Conservation (phyloP, 2,888 invertebrate species). For the Euplexia lucipara region DNA sequence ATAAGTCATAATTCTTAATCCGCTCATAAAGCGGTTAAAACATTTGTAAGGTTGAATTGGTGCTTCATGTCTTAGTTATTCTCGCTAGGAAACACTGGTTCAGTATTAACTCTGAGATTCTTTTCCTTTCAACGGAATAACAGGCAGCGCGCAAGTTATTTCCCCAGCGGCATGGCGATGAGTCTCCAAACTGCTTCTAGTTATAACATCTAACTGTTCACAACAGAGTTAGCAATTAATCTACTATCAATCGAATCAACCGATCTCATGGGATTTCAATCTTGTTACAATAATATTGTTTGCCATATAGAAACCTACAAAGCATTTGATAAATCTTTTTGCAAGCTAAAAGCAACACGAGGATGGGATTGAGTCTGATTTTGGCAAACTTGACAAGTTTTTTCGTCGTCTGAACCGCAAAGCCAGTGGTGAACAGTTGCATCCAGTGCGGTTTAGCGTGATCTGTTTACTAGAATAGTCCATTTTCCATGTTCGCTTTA, state of each 20-base stretch:
- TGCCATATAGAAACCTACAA: constrained; percentile 7
- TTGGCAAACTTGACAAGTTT: constrained; percentile 16
- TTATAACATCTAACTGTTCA: constrained; percentile 61
- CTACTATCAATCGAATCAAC: constrained; percentile 61
- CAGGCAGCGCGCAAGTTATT: constrained; percentile 73
- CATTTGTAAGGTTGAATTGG: constrained; percentile 37
- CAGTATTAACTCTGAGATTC: constrained; percentile 57
- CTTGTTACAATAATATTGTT: constrained; percentile 21
- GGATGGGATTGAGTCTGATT: constrained; percentile 1
- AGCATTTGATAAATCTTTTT: background rate
- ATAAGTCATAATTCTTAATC: constrained; percentile 54
- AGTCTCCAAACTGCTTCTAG: constrained; percentile 67
- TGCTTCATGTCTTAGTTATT: constrained; percentile 37
- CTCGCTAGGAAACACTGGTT: constrained; percentile 42
- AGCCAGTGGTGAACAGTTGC: constrained; percentile 1
- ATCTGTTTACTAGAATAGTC: constrained; percentile 8
- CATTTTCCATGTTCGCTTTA: constrained; percentile 1
- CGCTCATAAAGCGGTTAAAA: constrained; percentile 44
- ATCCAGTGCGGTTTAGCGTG: background rate
- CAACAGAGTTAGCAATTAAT: constrained; percentile 75
- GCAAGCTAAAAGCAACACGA: background rate
- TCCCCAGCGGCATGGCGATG: constrained; percentile 71
- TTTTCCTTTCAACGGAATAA: constrained; percentile 66
- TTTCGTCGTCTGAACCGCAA: constrained; percentile 13
- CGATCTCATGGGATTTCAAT: constrained; percentile 42